Base-by-base conservation (phyloP, 2,888 invertebrate genomes). In the Leptopilina syphax region DNA sequence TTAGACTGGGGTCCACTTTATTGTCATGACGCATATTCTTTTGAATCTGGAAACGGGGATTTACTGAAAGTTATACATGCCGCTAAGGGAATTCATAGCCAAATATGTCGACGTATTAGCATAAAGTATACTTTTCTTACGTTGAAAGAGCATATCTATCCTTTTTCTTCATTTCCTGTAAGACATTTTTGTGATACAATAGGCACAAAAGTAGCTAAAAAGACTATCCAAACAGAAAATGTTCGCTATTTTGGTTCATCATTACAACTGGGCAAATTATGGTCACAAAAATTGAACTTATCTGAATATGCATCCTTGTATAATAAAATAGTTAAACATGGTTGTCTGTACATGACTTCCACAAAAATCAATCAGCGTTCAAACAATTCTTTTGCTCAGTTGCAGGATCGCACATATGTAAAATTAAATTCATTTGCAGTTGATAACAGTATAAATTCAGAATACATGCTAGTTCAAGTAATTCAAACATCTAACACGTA, bases 271-370 rank as follows among this genome's bases (percentile, higher is more conserved):
- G 24, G 41, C 67, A n/a, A 27, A 6, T 57, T 24, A 34, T 73
- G 68, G 60, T 65, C 44, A n/a, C 24, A 50, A 81, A 79, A 79
- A 9, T 79, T 60, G 12, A 47, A 79, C 77, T 78, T 66, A n/a
- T 9, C 6, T 3, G 50, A 66, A 41, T 65, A 57, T 60, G 65
- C 78, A 12, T 24, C 47, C 34, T 66, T n/a, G 54, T 63, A 7
- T 34, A 78, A 76, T 44, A 80, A 67, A 80, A 68, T 76, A 12
- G 66, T 80, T 7, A 77, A 77, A 68, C 54, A 77, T 12, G 13
- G 79, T 44, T 82, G 80, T 63, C 24, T 82, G n/a, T 80, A 76
- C 50, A 77, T 80, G 4, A 54, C 78, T 2, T 78, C 77, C n/a
- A 1, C 2, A 7, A 80, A 79, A 77, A 50, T 54, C 73, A 73